Evolutionary conservation across 2,113 vertebrate genomes (phyloP), one percentile per base, ranked within the genome.

Genomic region (Ciconia stormi): DNA sequence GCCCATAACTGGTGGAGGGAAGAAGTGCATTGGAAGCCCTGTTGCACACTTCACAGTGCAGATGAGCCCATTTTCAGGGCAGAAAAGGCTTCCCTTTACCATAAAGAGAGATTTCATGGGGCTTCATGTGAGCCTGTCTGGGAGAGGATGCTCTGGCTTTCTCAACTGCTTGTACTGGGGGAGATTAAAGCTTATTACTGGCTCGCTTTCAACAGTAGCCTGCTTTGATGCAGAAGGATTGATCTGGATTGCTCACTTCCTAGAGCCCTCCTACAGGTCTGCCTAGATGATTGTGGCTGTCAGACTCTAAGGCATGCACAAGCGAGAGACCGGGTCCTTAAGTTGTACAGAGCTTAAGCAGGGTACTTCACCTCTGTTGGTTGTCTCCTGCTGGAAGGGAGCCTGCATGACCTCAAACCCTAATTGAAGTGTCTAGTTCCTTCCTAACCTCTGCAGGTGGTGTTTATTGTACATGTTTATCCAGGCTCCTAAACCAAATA

Each of bases 241-340:
- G 18, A 23, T 87, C n/a, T 36, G 21, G 16, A 9, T 82, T 84
- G 16, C 61, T 89, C 1, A 18, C 26, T 71, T 90, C 23, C 23
- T 88, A 55, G 56, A 72, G 27, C 34, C 22, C 34, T 87, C 30
- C 23, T 40, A 1, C 20, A 50, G 59, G 25, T 71, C 40, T 92
- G 25, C 46, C 7, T 36, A 17, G n/a, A 7, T 2, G 2, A 2
- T 23, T 67, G 71, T 74, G 67, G 18, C 38, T 74, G 20, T 74
- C 10, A 25, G 32, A 26, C 38, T 63, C 13, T 3, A 16, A 47
- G 40, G 26, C 15, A 22, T 26, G n/a, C n/a, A 5, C 61, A 29
- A 67, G 16, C 0, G 1, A 67, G 49, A 70, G 58, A 20, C 0
- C 0, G 1, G 11, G 23, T 66, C 36, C 19, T 56, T 38, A 66